Percentiles rank a stretch among this genome's conserved stretches.
Evolutionary conservation across 1,140 invertebrate species (phyloP).

Genomic region (Drosophila ogumai): DNA sequence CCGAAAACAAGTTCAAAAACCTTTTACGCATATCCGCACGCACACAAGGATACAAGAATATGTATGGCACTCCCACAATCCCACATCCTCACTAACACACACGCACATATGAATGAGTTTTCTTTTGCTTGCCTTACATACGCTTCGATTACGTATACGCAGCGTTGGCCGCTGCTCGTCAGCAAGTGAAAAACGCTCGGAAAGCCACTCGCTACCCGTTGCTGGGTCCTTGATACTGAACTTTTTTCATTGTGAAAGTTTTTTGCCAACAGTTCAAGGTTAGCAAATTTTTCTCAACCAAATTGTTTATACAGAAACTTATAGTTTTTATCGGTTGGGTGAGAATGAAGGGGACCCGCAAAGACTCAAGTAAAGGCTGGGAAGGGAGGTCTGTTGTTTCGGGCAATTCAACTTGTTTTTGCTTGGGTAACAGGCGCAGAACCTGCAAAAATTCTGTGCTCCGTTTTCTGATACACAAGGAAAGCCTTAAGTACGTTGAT

Average conservation of each 20-base stretch:
- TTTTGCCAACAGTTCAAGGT: slow-evolving; percentile 78
- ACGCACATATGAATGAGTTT: slow-evolving; percentile 12
- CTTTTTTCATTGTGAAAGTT: slow-evolving; percentile 83
- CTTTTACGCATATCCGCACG: slow-evolving; percentile 48
- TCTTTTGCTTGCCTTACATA: slow-evolving; percentile 28
- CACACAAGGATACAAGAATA: slow-evolving; percentile 4
- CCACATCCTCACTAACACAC: slow-evolving; percentile 6
- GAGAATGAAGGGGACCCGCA: not conserved
- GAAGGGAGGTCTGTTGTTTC: not conserved
- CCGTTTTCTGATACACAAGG: slow-evolving; percentile 20
- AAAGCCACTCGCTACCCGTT: slow-evolving; percentile 60
- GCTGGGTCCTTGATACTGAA: slow-evolving; percentile 80
- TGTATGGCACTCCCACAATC: slow-evolving; percentile 16
- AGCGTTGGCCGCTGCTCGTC: slow-evolving; percentile 54
- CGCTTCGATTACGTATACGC: slow-evolving; percentile 72
- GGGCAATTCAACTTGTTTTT: slow-evolving; percentile 27
- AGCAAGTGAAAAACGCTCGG: slow-evolving; percentile 54
- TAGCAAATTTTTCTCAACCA: slow-evolving; percentile 43
- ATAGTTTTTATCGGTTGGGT: slow-evolving; percentile 43
- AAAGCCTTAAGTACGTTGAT: slow-evolving; percentile 33
- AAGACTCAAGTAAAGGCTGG: too few relatives aligned
- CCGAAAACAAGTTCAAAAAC: slow-evolving; percentile 62
- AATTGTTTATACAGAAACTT: slow-evolving; percentile 37
- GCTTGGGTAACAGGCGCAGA: slow-evolving; percentile 62
- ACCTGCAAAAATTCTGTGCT: slow-evolving; percentile 54